These are phyloP conservation scores for Zaprionus vittiger DNA, from an alignment of 1,140 invertebrate species.

Conservation along the genomic window DNA sequence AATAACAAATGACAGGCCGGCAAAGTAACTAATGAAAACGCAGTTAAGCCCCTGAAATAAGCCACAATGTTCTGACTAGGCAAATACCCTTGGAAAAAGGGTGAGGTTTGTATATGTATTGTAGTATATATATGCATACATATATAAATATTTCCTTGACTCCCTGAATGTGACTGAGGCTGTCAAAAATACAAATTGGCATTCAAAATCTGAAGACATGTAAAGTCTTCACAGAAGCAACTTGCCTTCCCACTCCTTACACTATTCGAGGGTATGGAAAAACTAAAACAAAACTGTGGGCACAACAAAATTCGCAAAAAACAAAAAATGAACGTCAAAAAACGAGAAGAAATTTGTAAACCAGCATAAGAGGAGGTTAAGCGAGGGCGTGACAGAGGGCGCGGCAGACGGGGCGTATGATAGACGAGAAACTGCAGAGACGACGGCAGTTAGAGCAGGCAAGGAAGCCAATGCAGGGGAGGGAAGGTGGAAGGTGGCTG, in stretches of 20 bases:
- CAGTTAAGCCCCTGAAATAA: neutral
- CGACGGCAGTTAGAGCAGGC: neutral
- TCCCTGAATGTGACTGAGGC: no score
- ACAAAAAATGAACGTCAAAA: slow-evolving; percentile 6
- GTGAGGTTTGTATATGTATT: no score
- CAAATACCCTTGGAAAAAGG: neutral
- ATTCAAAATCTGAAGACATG: neutral
- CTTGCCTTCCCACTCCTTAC: neutral
- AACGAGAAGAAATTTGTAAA: slow-evolving; percentile 29
- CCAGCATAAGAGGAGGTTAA: slow-evolving; percentile 19
- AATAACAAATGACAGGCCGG: slow-evolving; percentile 45
- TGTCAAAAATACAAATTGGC: neutral
- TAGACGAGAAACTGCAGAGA: slow-evolving; percentile 13
- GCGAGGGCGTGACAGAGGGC: neutral
- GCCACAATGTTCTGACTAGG: neutral
- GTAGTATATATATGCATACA: no score
- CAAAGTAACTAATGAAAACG: slow-evolving; percentile 44
- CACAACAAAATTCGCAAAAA: slow-evolving; percentile 28
- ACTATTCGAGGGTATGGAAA: slow-evolving; percentile 22
- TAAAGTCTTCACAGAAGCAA: neutral
- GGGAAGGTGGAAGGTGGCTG: neutral
- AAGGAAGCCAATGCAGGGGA: no score
- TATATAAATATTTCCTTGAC: no score
- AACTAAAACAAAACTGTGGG: slow-evolving; percentile 27
- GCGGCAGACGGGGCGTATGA: neutral